Percentiles rank a stretch among this genome's conserved stretches.
Conservation (phyloP, 1,140 invertebrate genomes). For the Galendromus occidentalis region DNA sequence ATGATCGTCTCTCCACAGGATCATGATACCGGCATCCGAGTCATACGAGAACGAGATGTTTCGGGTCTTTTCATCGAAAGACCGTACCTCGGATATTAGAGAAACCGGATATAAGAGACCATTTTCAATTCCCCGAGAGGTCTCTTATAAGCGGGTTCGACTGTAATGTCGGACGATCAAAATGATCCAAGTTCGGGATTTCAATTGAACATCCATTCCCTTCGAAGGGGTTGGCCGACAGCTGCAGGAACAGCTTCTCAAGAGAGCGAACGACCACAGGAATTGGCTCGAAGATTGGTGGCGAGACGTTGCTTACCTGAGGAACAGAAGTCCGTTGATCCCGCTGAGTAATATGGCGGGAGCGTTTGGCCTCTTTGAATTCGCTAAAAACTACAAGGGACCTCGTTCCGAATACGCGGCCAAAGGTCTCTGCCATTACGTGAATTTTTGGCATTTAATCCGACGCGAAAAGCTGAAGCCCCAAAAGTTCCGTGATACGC, state of each 20-base stretch:
- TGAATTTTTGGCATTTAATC: conserved; percentile 27
- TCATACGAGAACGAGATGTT: no score
- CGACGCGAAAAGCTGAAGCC: conserved; percentile 23
- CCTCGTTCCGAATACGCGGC: conserved; percentile 24
- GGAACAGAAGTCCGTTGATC: conserved; percentile 23
- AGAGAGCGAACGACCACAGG: conserved; percentile 23
- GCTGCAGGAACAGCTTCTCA: conserved; percentile 24
- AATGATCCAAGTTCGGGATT: no score
- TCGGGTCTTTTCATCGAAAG: no score
- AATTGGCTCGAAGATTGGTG: conserved; percentile 32
- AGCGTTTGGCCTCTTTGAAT: conserved; percentile 23
- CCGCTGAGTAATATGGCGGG: conserved; percentile 28
- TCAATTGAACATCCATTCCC: no score
- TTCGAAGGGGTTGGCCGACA: no score
- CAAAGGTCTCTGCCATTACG: conserved; percentile 21
- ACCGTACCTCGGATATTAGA: no score
- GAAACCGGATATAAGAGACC: no score
- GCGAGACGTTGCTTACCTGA: conserved; percentile 28
- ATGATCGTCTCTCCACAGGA: no score
- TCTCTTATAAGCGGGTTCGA: no score
- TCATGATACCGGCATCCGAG: no score
- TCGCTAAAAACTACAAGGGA: conserved; percentile 23
- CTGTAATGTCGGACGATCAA: no score
- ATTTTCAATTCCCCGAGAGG: no score
- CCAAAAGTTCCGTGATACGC: conserved; percentile 23